Base-by-base conservation (phyloP, 2,888 invertebrate genomes). In the Cotesia congregata region DNA sequence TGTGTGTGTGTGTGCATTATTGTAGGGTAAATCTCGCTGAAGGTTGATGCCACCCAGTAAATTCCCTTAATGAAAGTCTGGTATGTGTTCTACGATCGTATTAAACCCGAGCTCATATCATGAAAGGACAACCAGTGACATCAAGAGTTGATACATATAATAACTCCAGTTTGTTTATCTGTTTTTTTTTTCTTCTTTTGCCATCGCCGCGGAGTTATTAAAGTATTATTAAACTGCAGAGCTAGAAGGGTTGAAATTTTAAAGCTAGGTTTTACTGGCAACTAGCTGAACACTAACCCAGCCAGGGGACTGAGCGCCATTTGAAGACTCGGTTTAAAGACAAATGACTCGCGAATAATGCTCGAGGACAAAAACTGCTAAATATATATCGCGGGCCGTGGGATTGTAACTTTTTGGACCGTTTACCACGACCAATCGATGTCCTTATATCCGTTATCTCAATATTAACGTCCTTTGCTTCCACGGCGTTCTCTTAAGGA, bases 11-110 rank as follows among this genome's bases (percentile, higher is more conserved):
- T 50, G 9, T 50, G 9, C 12, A 12, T 50, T 12, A 67, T 17
- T 40, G 68, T 9, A 59, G 59, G 74, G 83, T 78, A 67, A 82
- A 84, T 83, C 83, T 83, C 80, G 82, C 69, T 77, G 73, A 81
- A 80, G 78, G 75, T 77, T 79, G 80, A 83, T 83, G 84, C 77
- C 83, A 84, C 83, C 50, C 85, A 86, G 87, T 87, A 88, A 87
- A 88, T 87, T 87, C 86, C 83, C 86, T 86, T 88, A 88, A 88
- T 88, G 87, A 88, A 88, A 88, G 87, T 87, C 87, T 80, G 86
- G 86, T 50, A 86, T 84, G 85, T 84, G 83, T 87, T 83, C 82
- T 82, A 83, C 84, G 85, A 86, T 87, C 86, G 85, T 88, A 87
- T 87, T 87, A 87, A 87, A 86, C 84, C 85, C 82, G 12, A 12